These are phyloP conservation scores for Anadara kagoshimensis DNA, from an alignment of 1,140 invertebrate genomes.

Conservation along the genomic window DNA sequence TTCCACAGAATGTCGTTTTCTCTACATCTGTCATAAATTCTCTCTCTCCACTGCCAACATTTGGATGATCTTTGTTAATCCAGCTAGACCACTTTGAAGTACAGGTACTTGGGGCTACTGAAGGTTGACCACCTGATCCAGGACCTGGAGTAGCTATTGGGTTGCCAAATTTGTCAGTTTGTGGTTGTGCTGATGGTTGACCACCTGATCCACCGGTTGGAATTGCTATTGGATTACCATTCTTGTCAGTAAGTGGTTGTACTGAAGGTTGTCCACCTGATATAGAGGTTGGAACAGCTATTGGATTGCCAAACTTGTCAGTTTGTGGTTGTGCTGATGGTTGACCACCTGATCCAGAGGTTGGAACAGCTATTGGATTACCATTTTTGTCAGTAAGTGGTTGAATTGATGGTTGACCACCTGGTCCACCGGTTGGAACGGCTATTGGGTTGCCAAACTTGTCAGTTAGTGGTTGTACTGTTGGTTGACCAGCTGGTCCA, in stretches of 20 bases:
- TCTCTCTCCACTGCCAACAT: slow-evolving; percentile 49
- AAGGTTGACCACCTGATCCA: background rate
- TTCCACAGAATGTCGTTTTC: slow-evolving; percentile 47
- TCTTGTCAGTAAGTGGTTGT: too few species aligned
- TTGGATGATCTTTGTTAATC: slow-evolving; percentile 59
- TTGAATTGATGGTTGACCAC: too few species aligned
- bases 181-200: background rate
- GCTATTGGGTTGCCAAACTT: too few species aligned
- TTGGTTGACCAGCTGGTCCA: too few species aligned
- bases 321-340: slow-evolving; percentile 9
- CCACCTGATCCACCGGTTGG: too few species aligned
- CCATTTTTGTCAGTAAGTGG: background rate
- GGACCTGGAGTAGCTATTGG: too few species aligned
- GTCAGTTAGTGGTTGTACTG: too few species aligned
- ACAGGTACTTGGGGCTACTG: slow-evolving; percentile 18
- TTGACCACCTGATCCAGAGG: background rate
- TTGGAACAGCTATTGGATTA: slow-evolving; percentile 9
- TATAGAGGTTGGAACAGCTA: too few species aligned
- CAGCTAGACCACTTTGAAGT: slow-evolving; percentile 48
- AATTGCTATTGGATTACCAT: too few species aligned
- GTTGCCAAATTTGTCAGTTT: slow-evolving; percentile 5
- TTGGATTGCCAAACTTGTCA: slow-evolving; percentile 11
- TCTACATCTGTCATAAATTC: slow-evolving; percentile 49
- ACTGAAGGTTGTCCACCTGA: too few species aligned
- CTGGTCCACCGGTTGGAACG: too few species aligned